Conservation (phyloP, 2,797 vertebrate genomes). For the Pithecia hirsuta region DNA sequence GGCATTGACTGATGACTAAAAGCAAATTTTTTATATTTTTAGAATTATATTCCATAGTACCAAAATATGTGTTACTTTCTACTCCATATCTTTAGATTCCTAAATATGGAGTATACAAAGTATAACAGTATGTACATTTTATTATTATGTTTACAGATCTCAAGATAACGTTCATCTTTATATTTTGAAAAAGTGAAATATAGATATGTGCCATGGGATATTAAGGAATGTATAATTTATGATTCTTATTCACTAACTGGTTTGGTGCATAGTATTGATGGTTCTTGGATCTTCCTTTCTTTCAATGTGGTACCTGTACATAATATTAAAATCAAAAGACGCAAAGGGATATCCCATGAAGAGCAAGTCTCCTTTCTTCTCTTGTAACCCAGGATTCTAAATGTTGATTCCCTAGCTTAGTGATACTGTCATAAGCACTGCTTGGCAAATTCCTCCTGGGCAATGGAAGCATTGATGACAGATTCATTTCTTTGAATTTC, state of each 20-base stretch:
- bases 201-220: not conserved
- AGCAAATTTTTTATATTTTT: constrained; percentile 41
- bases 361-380: not conserved
- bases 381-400: not conserved
- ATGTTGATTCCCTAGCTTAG: not conserved
- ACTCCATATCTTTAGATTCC: not conserved
- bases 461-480: not conserved
- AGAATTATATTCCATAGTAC: not conserved
- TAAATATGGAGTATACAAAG: not conserved
- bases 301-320: not conserved
- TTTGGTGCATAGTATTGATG: not conserved
- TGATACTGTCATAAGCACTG: not conserved
- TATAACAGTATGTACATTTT: not conserved
- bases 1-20: not conserved
- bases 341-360: not conserved
- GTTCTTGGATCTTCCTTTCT: not conserved
- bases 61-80: not conserved
- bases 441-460: not conserved
- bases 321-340: constrained; percentile 46
- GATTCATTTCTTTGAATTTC: not conserved
- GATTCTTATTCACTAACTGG: not conserved
- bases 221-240: constrained; percentile 27
- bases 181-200: constrained; percentile 14
- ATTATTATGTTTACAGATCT: not conserved
- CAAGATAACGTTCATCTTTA: constrained; percentile 23